Percentiles rank a stretch among this genome's conserved stretches.
Conservation (phyloP, 2,113 vertebrate genomes). For the Xenopus tropicalis region DNA sequence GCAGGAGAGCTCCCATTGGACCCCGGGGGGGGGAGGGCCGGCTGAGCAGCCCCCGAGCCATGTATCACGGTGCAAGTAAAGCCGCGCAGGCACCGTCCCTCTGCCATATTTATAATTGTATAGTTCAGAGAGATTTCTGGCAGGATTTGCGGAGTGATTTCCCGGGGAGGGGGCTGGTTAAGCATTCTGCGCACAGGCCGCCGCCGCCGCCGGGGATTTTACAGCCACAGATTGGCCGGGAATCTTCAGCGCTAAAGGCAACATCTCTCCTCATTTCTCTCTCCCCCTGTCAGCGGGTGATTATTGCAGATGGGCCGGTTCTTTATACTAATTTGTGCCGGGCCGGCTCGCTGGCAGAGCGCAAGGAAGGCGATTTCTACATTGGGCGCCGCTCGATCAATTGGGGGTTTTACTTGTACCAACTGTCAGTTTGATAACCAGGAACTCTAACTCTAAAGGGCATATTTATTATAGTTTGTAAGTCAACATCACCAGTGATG, state of each 20-base stretch:
- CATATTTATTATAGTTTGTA: too few relatives aligned
- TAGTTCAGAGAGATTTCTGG: neutral
- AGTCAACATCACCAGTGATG: too few relatives aligned
- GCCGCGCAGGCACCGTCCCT: too few relatives aligned
- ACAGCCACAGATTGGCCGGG: neutral
- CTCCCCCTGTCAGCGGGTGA: neutral
- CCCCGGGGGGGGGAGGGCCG: too few relatives aligned
- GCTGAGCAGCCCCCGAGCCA: too few relatives aligned
- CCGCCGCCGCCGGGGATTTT: neutral
- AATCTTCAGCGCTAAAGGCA: neutral
- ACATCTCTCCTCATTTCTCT: neutral
- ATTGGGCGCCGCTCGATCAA: neutral
- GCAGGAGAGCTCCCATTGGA: too few relatives aligned
- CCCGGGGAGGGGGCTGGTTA: conserved; percentile 2
- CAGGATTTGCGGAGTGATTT: neutral
- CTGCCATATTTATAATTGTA: neutral
- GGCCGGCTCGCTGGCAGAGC: neutral
- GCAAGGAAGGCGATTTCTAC: neutral
- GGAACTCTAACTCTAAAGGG: too few relatives aligned
- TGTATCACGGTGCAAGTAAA: too few relatives aligned
- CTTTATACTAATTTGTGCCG: conserved; percentile 8
- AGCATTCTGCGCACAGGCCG: neutral
- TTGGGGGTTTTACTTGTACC: neutral
- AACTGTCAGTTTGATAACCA: neutral
- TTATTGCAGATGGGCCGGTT: neutral